phyloP scores from a whole-genome alignment of 2,888 invertebrate genomes.

The Caprella mutica region DNA sequence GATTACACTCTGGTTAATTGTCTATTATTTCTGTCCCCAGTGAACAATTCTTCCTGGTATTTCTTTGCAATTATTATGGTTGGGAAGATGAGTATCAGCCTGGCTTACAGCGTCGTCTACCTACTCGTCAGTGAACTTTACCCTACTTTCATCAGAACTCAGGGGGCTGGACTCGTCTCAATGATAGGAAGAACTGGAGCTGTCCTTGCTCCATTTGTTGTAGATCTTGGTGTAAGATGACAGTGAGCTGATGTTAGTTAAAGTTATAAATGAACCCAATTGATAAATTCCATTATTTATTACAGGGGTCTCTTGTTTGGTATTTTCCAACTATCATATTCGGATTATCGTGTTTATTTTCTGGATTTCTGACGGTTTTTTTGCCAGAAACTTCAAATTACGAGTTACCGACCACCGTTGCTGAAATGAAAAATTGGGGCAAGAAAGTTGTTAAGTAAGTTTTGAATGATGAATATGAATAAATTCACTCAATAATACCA shows the following conservation, averaged over 20 bases:
- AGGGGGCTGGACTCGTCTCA: conserved; percentile 62
- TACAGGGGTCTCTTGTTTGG: conserved; percentile 10
- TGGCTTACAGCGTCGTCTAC: conserved; percentile 66
- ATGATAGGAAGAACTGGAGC: conserved; percentile 62
- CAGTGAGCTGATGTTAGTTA: too few relatives aligned
- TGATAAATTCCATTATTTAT: not conserved
- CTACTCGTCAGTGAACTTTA: conserved; percentile 61
- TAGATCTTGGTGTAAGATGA: conserved; percentile 15
- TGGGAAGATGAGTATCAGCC: conserved; percentile 66
- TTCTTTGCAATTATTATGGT: conserved; percentile 56
- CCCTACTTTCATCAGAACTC: conserved; percentile 57
- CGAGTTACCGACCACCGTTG: conserved; percentile 63
- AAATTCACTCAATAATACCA: too few relatives aligned
- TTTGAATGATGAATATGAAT: too few relatives aligned
- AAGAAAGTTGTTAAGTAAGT: too few relatives aligned
- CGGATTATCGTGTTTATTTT: conserved; percentile 56
- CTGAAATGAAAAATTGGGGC: conserved; percentile 65
- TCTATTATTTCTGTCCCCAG: too few relatives aligned
- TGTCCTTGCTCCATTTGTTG: conserved; percentile 61
- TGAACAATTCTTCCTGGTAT: not conserved
- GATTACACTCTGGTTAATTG: too few relatives aligned
- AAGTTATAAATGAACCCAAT: too few relatives aligned
- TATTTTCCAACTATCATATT: conserved; percentile 47
- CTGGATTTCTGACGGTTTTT: conserved; percentile 54
- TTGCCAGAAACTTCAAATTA: conserved; percentile 68